Base-by-base conservation (phyloP, 2,888 invertebrate genomes). In the Trimorus sp. region DNA sequence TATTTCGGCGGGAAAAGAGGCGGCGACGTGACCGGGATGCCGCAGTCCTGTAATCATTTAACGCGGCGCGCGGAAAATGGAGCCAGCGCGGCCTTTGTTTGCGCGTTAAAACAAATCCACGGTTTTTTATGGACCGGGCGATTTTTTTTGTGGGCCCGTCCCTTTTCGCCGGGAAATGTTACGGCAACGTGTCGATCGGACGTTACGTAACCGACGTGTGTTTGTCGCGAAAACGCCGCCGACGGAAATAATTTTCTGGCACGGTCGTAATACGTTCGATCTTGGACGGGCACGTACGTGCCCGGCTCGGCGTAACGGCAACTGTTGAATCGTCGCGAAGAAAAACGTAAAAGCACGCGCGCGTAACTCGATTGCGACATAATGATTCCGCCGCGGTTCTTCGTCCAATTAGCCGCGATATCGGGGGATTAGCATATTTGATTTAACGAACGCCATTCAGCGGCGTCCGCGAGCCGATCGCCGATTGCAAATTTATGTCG, bases 311-410 rank as follows among this genome's bases (percentile, higher is more conserved):
- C 84, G 69, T 81, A 89, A 69, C 80, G 84, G 86, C 85, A 88
- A 87, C 89, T 88, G 88, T 88, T 89, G 88, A 89, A 89, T 89
- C 84, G 84, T 86, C 85, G 84, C 84, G 83, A 88, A 87, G 88
- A 86, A 85, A 86, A 88, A 86, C 89, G 88, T 87, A 86, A 85
- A 86, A 88, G 86, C 89, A 88, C 87, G 88, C 76, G 66, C 86
- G 82, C 76, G 86, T 87, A 87, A 90, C 89, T 90, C 87, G 84
- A 89, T 89, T 89, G 84, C 82, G 81, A 80, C 84, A 73, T 85
- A 88, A 89, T 87, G 86, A 87, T 87, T 88, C 85, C 36, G 68
- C 9, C 11, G n/a, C 26, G 71, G 71, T 84, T 79, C 71, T 74
- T 77, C 75, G n/a, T 68, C 54, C 79, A 80, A 82, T 82, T 71